Evolutionary conservation across 2,888 invertebrate species (phyloP).

Genomic region (Lithophane leautieri): DNA sequence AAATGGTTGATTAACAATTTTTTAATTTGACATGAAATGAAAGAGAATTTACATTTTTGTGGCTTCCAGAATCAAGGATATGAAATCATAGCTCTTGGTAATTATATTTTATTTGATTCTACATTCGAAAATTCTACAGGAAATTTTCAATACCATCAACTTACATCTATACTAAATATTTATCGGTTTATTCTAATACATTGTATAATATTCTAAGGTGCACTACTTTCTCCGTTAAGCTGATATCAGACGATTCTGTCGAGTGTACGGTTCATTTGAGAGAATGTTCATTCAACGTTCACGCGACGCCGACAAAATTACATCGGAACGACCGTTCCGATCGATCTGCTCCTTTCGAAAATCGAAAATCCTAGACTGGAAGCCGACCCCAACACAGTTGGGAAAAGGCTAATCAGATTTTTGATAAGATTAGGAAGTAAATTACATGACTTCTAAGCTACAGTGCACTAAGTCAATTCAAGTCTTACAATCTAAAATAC

Average conservation of each 20-base stretch:
- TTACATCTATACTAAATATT: not conserved
- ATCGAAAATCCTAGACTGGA: too few relatives aligned
- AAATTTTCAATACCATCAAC: not conserved
- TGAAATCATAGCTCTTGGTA: not conserved
- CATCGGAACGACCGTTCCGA: not conserved
- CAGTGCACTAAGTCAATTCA: not conserved
- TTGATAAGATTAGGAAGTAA: not conserved
- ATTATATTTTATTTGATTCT: not conserved
- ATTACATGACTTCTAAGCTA: not conserved
- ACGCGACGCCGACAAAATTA: not conserved
- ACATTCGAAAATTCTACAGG: not conserved
- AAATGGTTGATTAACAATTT: not conserved
- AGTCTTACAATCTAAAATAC: not conserved
- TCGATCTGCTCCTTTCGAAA: not conserved
- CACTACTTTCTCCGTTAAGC: not conserved
- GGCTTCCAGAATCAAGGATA: not conserved
- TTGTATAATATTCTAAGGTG: not conserved
- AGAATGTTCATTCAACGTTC: not conserved
- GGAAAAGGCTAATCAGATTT: too few relatives aligned
- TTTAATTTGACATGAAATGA: not conserved
- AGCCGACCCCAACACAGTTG: too few relatives aligned
- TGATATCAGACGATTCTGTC: not conserved
- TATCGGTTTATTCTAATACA: not conserved
- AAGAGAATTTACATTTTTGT: not conserved
- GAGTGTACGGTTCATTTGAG: not conserved